These are phyloP conservation scores for Pantherophis vulpinus DNA, from an alignment of 2,797 vertebrate genomes.

Conservation along the genomic window DNA sequence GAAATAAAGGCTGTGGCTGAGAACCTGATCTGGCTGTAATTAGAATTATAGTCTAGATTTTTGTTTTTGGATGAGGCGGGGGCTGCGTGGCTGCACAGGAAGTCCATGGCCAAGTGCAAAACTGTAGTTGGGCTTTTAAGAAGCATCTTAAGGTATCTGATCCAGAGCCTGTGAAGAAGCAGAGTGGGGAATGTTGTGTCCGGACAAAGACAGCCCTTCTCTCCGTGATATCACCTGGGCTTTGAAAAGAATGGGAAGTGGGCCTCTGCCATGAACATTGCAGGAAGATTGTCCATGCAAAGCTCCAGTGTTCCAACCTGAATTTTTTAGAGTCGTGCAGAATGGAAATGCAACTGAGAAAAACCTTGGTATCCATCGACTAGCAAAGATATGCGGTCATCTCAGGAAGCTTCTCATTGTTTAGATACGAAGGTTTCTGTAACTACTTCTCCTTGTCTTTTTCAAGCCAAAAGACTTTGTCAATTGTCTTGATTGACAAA, in stretches of 20 bases:
- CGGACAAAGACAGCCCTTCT: too few relatives aligned
- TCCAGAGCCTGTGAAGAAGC: background rate
- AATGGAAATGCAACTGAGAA: background rate
- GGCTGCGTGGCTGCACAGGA: too few relatives aligned
- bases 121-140: background rate
- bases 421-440: background rate
- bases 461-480: background rate
- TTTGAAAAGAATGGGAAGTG: background rate
- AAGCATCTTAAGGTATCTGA: background rate
- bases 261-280: background rate
- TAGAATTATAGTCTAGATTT: background rate
- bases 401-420: background rate
- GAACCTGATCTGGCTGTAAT: background rate
- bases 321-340: background rate
- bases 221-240: background rate
- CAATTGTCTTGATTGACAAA: slow-evolving; percentile 27
- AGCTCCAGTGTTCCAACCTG: too few relatives aligned
- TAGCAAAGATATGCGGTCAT: fast-evolving
- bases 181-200: too few relatives aligned
- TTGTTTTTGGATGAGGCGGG: background rate
- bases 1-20: background rate
- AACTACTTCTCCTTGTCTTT: background rate
- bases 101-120: background rate
- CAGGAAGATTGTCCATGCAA: background rate
- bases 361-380: too few relatives aligned